Percentiles rank a stretch among this genome's conserved stretches.
These are phyloP conservation scores for Anser cygnoides DNA, from an alignment of 2,113 vertebrate genomes.

Conservation along the genomic window DNA sequence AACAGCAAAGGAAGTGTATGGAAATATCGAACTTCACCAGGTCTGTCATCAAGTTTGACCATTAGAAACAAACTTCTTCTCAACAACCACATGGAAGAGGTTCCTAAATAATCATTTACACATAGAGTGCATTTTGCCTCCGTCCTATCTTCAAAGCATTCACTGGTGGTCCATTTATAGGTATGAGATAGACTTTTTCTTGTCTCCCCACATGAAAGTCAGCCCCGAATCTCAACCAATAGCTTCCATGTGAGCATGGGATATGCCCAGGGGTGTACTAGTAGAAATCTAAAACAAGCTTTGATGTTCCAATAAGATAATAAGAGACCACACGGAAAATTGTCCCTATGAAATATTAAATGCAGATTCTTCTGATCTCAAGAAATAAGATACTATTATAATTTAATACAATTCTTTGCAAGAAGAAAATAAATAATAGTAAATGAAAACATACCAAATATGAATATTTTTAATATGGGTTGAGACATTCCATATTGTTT, in stretches of 20 bases:
- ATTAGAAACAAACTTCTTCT: neutral
- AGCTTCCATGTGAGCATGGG: conserved; percentile 53
- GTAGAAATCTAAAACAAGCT: conserved; percentile 28
- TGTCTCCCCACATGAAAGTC: neutral
- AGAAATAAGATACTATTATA: conserved; percentile 5
- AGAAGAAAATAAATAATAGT: conserved; percentile 35
- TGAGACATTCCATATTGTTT: neutral
- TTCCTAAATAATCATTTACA: conserved; percentile 12
- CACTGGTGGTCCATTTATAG: neutral
- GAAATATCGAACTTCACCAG: neutral
- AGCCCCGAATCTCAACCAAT: neutral
- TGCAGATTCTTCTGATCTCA: conserved; percentile 45
- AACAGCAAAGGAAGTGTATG: neutral
- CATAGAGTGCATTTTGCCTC: neutral
- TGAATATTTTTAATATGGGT: neutral
- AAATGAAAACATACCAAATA: conserved; percentile 42
- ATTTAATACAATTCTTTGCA: conserved; percentile 3
- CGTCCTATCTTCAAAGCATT: conserved; percentile 8
- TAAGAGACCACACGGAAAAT: conserved; percentile 17
- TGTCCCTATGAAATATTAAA: conserved; percentile 37
- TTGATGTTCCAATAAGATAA: conserved; percentile 62
- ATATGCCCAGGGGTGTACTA: conserved; percentile 4
- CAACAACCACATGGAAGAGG: neutral
- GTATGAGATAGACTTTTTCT: neutral
- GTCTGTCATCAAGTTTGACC: neutral